These are phyloP conservation scores for Heliconius melpomene DNA, from an alignment of 1,140 invertebrate genomes.

Conservation along the genomic window DNA sequence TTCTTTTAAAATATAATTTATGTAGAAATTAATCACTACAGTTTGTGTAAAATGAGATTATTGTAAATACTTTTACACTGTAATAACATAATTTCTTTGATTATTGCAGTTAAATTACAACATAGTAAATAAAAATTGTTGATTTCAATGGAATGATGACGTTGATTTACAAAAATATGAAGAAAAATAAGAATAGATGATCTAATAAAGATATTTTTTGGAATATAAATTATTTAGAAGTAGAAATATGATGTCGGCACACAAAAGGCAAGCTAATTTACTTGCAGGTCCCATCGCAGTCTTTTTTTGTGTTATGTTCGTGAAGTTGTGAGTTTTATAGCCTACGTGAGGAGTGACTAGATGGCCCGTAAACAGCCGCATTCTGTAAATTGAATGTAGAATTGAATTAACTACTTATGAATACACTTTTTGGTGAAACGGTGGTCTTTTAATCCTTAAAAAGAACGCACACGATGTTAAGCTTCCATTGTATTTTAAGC, in stretches of 20 bases:
- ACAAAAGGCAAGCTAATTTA: conserved; percentile 52
- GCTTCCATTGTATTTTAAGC: not conserved
- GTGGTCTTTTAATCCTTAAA: not conserved
- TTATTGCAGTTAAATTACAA: no score
- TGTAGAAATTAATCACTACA: no score
- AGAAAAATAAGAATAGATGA: not conserved
- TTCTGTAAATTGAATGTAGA: conserved; percentile 32
- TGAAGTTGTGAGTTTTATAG: conserved; percentile 57
- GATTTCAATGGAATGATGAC: no score
- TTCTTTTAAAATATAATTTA: not conserved
- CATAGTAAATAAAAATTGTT: no score
- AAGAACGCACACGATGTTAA: conserved; percentile 32
- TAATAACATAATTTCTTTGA: no score
- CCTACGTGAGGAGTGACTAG: conserved; percentile 56
- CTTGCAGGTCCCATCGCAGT: conserved; percentile 45
- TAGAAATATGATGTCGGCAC: conserved; percentile 40
- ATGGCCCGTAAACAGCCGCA: conserved; percentile 35
- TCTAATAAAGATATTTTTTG: not conserved
- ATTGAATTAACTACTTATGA: conserved; percentile 31
- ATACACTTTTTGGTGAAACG: conserved; percentile 16
- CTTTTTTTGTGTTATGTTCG: conserved; percentile 57
- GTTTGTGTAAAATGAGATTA: no score
- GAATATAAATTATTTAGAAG: not conserved
- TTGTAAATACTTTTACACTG: no score
- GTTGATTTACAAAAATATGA: no score